Conservation (phyloP, 1,140 invertebrate species). For the Drosophila subobscura region DNA sequence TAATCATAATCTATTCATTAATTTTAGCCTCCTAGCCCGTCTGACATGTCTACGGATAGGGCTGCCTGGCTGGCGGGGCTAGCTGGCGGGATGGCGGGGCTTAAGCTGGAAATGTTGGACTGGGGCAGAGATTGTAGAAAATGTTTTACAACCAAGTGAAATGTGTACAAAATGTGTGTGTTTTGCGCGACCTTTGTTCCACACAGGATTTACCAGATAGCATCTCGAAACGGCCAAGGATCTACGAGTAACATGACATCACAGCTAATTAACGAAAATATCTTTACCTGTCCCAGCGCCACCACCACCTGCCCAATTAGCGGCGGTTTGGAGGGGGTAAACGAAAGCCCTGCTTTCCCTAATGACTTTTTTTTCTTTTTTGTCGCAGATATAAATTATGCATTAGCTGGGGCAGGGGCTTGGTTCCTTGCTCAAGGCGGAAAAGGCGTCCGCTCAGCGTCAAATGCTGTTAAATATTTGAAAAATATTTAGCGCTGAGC, state of each 20-base stretch:
- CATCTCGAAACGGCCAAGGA: conserved; percentile 40
- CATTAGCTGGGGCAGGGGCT: conserved; percentile 44
- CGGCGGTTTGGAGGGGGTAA: conserved; percentile 16
- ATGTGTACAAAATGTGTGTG: conserved; percentile 51
- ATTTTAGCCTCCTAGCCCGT: conserved; percentile 60
- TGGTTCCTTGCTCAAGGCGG: conserved; percentile 2
- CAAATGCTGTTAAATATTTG: conserved; percentile 71
- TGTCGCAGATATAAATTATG: conserved; percentile 68
- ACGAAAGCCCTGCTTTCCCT: conserved; percentile 41
- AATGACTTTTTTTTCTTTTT: conserved; percentile 64
- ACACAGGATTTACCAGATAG: conserved; percentile 61
- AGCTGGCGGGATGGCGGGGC: not conserved
- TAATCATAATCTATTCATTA: conserved; percentile 83
- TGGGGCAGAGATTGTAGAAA: conserved; percentile 6
- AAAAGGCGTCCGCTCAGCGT: conserved; percentile 17
- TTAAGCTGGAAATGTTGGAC: not conserved
- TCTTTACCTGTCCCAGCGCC: conserved; percentile 23
- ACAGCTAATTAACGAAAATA: conserved; percentile 76
- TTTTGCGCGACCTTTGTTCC: conserved; percentile 57
- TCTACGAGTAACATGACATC: conserved; percentile 65
- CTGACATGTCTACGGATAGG: conserved; percentile 16
- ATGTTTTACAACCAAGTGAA: conserved; percentile 60
- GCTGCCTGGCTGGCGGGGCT: not conserved
- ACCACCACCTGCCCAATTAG: conserved; percentile 74
- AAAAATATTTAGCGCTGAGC: conserved; percentile 66